Base-by-base conservation (phyloP, 92 coral and sea anemone genomes). In the Siderastrea radians region DNA sequence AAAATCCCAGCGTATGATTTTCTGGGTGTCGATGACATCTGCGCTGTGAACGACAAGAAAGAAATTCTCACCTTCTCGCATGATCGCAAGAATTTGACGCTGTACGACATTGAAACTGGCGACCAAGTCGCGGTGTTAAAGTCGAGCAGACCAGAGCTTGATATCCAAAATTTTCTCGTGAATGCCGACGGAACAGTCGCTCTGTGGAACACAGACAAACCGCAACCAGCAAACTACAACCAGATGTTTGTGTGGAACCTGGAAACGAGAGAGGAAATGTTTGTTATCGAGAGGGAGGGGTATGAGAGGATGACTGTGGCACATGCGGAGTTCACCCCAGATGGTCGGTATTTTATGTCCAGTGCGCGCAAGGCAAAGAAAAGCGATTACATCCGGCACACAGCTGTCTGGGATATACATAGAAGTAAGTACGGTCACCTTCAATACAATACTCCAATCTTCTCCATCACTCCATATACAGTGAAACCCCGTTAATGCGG, bases 31-130 rank as follows among this genome's bases (percentile, higher is more conserved):
- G 93, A 90, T 16, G 98, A 95, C 70, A 82, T 95, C 10, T 93
- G 91, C 49, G 82, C 88, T 19, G 90, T 95, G 59, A 91, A 87
- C 63, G 87, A 73, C 48, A 74, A 89, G 43, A 68, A 43, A 58
- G 98, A 95, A 83, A 86, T 95, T 11, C 93, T 95, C 46, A 93
- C 93, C 46, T 93, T 88, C 72, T 87, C 96, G 15, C 46, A 79
- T 50, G 91, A 89, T 68, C 93, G 86, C 51, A 95, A 86, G 85
- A 77, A 72, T 64, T 77, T 95, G 55, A 76, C 72, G 72, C 72
- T 90, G 53, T 95, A 93, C 84, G 84, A 82, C 87, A 75, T 93
- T 44, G 96, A 93, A 60, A 91, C 98, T n/a, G 98, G 98, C 50
- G 98, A 91, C 13, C 88, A 93, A 87, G 82, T 86, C 12, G 93